A percentile compares a stretch with the other conserved stretches of the same genome.
phyloP scores from a whole-genome alignment of 1,140 invertebrate genomes.

The Diploscapter pachys region DNA sequence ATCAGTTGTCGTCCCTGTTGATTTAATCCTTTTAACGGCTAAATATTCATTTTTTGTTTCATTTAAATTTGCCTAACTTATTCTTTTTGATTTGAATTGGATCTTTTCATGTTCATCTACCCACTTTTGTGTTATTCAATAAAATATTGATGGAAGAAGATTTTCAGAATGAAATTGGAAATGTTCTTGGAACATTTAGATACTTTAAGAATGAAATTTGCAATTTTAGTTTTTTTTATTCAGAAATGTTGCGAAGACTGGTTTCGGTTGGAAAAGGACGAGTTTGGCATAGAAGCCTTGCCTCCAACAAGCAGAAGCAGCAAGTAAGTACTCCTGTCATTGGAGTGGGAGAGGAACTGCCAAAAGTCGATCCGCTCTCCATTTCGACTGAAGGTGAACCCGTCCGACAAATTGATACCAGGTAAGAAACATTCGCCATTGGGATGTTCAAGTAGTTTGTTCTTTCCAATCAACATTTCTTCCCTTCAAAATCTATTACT shows the following conservation, averaged over 20 bases:
- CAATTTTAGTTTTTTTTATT: constrained; percentile 1
- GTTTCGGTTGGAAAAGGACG: too few relatives aligned
- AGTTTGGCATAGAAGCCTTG: too few relatives aligned
- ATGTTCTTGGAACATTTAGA: background rate
- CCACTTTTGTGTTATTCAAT: too few relatives aligned
- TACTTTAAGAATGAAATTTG: background rate
- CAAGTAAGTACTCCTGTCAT: too few relatives aligned
- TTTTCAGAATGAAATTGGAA: background rate
- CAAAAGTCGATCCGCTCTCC: background rate
- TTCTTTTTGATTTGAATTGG: background rate
- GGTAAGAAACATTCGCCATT: too few relatives aligned
- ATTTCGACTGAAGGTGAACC: background rate
- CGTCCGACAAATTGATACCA: too few relatives aligned
- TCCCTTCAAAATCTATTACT: background rate
- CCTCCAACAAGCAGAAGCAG: too few relatives aligned
- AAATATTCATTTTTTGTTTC: background rate
- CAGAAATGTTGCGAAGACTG: background rate
- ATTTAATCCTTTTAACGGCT: background rate
- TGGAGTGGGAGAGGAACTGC: too few relatives aligned
- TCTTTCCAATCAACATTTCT: too few relatives aligned
- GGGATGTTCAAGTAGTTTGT: too few relatives aligned
- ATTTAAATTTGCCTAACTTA: background rate
- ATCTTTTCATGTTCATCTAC: background rate
- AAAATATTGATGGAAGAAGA: background rate
- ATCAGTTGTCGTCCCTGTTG: background rate